Percentiles rank a stretch among this genome's conserved stretches.
phyloP scores from a whole-genome alignment of 2,113 vertebrate genomes.

The Megaceryle maxima region DNA sequence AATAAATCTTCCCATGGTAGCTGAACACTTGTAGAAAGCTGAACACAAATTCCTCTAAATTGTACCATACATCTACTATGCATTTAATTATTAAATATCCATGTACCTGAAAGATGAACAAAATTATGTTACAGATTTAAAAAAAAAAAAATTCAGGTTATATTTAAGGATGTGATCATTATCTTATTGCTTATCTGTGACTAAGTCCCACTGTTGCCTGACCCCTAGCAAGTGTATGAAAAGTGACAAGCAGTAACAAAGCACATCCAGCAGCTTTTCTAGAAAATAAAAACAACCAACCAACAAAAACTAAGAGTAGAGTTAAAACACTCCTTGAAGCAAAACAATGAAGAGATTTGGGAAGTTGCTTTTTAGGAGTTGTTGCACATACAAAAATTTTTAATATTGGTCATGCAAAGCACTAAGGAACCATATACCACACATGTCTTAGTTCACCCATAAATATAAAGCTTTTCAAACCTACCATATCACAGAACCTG shows the following conservation, averaged over 20 bases:
- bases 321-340: not conserved
- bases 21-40: not conserved
- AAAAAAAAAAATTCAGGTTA: not conserved
- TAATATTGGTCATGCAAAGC: not conserved
- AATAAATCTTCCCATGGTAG: not conserved
- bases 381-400: not conserved
- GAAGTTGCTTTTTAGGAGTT: not conserved
- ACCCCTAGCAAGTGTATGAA: not conserved
- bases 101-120: not conserved
- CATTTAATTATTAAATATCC: not conserved
- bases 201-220: not conserved
- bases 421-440: not conserved
- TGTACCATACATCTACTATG: not conserved
- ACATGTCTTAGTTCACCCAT: not conserved
- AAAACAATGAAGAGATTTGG: not conserved
- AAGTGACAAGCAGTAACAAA: not conserved
- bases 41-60: not conserved
- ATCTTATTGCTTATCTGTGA: not conserved
- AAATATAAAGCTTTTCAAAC: not conserved
- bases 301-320: not conserved
- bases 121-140: not conserved
- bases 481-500: rapidly evolving
- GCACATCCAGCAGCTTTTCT: not conserved
- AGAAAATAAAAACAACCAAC: not conserved
- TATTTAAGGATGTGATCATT: not conserved